Evolutionary conservation across 1,140 invertebrate genomes (phyloP).

Genomic region (Littorina saxatilis): DNA sequence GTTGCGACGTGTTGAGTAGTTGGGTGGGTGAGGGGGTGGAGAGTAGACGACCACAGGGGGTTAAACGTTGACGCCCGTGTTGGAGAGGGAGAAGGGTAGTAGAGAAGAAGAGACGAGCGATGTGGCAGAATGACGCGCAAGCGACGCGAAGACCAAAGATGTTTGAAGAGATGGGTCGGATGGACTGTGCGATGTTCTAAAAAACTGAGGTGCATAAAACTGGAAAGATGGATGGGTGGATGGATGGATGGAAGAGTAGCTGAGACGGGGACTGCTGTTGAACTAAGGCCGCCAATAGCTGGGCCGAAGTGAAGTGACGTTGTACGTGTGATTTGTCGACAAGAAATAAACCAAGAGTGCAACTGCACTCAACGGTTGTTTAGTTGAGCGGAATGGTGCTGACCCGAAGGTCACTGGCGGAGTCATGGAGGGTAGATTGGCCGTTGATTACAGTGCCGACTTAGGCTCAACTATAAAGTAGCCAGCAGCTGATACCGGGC

Average conservation of each 20-base stretch:
- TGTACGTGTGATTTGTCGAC: slow-evolving; percentile 4
- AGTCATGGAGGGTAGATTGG: neutral
- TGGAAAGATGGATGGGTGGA: neutral
- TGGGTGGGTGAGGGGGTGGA: no score
- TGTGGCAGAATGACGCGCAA: no score
- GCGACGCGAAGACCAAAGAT: no score
- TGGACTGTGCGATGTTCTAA: no score
- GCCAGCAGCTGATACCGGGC: neutral
- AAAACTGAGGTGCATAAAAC: no score
- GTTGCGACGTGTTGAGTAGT: no score
- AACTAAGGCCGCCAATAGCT: neutral
- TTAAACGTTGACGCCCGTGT: no score
- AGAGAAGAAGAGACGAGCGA: no score
- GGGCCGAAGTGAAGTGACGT: neutral
- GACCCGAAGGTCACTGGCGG: neutral
- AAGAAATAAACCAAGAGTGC: neutral
- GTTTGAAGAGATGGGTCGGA: no score
- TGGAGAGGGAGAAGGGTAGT: no score
- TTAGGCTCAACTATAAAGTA: neutral
- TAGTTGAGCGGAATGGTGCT: slow-evolving; percentile 1
- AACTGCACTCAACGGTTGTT: neutral
- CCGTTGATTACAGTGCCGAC: neutral
- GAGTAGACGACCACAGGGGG: no score
- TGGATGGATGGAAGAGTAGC: slow-evolving; percentile 5
- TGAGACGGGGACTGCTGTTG: neutral